These are phyloP conservation scores for Burhinus bistriatus DNA, from an alignment of 2,113 vertebrate species.

Conservation along the genomic window DNA sequence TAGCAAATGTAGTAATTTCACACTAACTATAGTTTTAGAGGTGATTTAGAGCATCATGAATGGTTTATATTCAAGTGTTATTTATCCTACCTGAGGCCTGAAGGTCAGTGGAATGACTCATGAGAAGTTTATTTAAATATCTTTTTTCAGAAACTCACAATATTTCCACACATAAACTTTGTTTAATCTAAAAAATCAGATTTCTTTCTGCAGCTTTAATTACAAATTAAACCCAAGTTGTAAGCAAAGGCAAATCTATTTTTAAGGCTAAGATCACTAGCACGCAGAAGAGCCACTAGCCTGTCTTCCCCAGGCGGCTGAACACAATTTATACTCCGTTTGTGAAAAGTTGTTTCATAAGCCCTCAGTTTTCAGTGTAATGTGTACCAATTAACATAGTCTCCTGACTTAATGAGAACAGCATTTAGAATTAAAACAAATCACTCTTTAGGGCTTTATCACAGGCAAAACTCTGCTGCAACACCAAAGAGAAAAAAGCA, in stretches of 20 bases:
- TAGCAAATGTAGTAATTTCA: background rate
- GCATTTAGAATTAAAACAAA: background rate
- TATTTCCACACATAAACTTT: background rate
- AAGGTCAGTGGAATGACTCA: background rate
- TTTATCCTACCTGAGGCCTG: background rate
- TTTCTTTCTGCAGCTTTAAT: background rate
- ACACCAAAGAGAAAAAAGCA: background rate
- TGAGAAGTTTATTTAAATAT: background rate
- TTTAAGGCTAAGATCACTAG: background rate
- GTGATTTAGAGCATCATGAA: background rate
- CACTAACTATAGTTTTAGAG: background rate
- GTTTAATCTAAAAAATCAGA: background rate
- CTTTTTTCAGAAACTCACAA: background rate
- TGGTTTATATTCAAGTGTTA: background rate
- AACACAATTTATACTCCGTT: background rate
- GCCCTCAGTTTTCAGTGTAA: background rate
- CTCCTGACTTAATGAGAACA: background rate
- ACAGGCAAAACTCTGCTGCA: background rate
- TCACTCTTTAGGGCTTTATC: background rate
- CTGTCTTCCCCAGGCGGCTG: background rate
- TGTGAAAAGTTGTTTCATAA: background rate
- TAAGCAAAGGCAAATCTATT: background rate
- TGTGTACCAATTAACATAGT: background rate
- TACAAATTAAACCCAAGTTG: background rate
- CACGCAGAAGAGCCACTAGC: background rate